Evolutionary conservation across 2,888 invertebrate genomes (phyloP).

Genomic region (Brenthis hecate): DNA sequence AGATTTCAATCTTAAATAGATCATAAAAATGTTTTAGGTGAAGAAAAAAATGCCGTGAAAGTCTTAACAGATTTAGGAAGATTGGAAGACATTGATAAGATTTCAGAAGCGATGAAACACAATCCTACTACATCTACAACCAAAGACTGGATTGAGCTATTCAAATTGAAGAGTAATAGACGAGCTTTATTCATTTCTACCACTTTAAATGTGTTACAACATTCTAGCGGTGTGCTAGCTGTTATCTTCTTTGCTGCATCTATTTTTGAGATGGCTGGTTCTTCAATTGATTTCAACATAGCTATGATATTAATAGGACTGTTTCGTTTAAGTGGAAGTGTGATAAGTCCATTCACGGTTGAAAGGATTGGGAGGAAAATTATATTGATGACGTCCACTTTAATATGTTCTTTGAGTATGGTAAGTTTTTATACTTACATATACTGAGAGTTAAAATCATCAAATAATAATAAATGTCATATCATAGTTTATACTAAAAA

Average conservation of each 20-base stretch:
- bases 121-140: constrained; percentile 33
- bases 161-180: constrained; percentile 50
- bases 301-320: constrained; percentile 56
- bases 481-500: too few species aligned
- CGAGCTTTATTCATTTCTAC: constrained; percentile 53
- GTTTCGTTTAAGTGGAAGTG: constrained; percentile 50
- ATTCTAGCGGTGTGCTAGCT: constrained; percentile 53
- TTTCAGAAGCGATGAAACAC: constrained; percentile 41
- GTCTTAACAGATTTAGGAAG: constrained; percentile 50
- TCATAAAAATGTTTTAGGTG: constrained; percentile 44
- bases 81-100: constrained; percentile 47
- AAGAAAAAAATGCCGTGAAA: constrained; percentile 44
- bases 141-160: constrained; percentile 50
- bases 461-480: too few species aligned
- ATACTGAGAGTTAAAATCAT: too few species aligned
- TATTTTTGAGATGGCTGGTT: constrained; percentile 55
- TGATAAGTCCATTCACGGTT: constrained; percentile 52
- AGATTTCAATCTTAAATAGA: too few species aligned
- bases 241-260: constrained; percentile 51
- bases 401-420: constrained; percentile 51
- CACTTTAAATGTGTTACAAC: constrained; percentile 48
- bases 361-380: constrained; percentile 54
- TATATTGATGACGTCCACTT: constrained; percentile 53
- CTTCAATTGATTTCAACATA: constrained; percentile 49
- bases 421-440: constrained; percentile 42